Evolutionary conservation across 2,888 invertebrate species (phyloP).

Genomic region (Pomacea canaliculata): DNA sequence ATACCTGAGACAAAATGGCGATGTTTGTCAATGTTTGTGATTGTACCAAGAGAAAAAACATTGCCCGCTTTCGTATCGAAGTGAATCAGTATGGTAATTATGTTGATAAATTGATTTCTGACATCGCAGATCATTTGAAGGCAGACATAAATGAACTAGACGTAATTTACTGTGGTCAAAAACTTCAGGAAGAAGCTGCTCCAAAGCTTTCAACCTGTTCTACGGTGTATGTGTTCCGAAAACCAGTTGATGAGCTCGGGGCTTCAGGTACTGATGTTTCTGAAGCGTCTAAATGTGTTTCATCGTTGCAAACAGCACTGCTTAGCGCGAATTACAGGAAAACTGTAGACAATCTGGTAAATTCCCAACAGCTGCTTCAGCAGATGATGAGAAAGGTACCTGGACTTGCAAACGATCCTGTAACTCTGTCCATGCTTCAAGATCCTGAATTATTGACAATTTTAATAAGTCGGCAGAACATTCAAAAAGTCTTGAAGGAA

Average conservation of each 20-base stretch:
- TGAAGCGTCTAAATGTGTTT: too few species aligned
- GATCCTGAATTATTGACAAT: slow-evolving; percentile 83
- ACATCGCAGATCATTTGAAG: too few species aligned
- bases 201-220: too few species aligned
- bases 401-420: slow-evolving; percentile 79
- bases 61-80: slow-evolving; percentile 30
- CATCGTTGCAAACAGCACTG: too few species aligned
- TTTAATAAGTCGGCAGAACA: slow-evolving; percentile 78
- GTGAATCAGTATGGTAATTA: neutral
- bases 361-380: slow-evolving; percentile 74
- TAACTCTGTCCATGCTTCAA: slow-evolving; percentile 78
- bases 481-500: slow-evolving; percentile 77
- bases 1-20: slow-evolving; percentile 33
- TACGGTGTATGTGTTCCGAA: too few species aligned
- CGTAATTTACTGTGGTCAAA: too few species aligned
- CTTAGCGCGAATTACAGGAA: too few species aligned
- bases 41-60: slow-evolving; percentile 37
- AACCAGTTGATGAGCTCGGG: too few species aligned
- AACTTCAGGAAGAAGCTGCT: too few species aligned
- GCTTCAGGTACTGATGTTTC: too few species aligned
- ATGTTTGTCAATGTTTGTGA: slow-evolving; percentile 39
- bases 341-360: slow-evolving; percentile 65
- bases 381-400: slow-evolving; percentile 81
- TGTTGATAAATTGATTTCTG: too few species aligned
- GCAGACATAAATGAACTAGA: too few species aligned